A percentile compares a stretch with the other conserved stretches of the same genome.
Conservation (phyloP, 53 echinoderm and acorn worm species). For the Temnopleurus reevesii region DNA sequence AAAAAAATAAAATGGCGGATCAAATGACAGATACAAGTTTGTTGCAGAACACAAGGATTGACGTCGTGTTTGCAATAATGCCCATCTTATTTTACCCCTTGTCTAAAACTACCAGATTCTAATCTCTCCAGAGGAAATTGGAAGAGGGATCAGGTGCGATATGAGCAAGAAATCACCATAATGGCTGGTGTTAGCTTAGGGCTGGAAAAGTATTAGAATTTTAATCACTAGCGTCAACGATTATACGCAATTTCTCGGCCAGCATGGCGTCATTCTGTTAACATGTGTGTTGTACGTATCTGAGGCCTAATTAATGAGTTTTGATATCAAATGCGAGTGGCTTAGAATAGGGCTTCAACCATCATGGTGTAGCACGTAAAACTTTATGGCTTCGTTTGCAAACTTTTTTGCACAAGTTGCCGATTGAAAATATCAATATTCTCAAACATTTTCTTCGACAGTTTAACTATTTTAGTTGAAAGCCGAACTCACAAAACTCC, state of each 20-base stretch:
- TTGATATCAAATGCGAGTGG: no score
- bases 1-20: constrained; percentile 14
- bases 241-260: neutral
- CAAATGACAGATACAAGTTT: no score
- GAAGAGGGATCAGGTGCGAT: neutral
- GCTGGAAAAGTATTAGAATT: neutral
- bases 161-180: neutral
- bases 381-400: no score
- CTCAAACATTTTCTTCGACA: no score
- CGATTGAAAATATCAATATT: no score
- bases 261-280: neutral
- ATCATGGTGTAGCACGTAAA: no score
- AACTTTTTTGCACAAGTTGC: no score
- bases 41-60: neutral
- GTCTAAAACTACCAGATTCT: neutral
- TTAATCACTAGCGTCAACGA: neutral
- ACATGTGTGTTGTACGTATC: no score
- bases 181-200: neutral
- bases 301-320: no score
- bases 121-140: neutral
- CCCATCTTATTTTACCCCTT: neutral
- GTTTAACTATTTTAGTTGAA: no score
- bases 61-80: neutral
- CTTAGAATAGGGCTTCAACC: no score
- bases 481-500: no score